Base-by-base conservation (phyloP, 2,888 invertebrate genomes). In the Hydrotaea diabolus region DNA sequence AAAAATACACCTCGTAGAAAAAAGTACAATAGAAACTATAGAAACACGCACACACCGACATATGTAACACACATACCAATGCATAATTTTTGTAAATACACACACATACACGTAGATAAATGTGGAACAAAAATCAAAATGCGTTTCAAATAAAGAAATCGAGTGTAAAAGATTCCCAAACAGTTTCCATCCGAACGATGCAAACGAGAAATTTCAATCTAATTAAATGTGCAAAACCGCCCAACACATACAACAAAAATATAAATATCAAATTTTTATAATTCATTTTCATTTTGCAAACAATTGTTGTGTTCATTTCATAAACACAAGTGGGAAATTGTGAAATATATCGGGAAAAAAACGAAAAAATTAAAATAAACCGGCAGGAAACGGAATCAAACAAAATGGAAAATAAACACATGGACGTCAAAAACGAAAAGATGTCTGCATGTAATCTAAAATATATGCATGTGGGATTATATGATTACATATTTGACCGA, bases 111-210 rank as follows among this genome's bases (percentile, higher is more conserved):
- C 3, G 17, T 62, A n/a, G n/a, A n/a, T n/a, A n/a, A n/a, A 62
- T 23, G 62, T 62, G 62, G 62, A 21, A 62, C 62, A 62, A 62
- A 62, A 62, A 31, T 62, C 62, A 66, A 66, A 39, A 66, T 66
- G 36, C 39, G 66, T 66, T 66, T 66, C 66, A 66, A 66, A 66
- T 66, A 66, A 66, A 66, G 66, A 66, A 66, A 43, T 43, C 36
- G 17, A 31, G 31, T 31, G 36, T 66, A 39, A 66, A 66, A 39
- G 19, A 66, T 43, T 39, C 21, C 21, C 39, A 43, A 11, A 66
- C 43, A 66, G 36, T 66, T 66, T 64, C 43, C 43, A 2, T 13
- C 26, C 26, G 55, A 19, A 19, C 55, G 21, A 55, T 31, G 15
- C 62, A 31, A 2, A 26, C 59, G 15, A 26, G 1, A 59, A 23